Evolutionary conservation across 30 jellyfish, hydroid and myxozoan genomes (phyloP).

Genomic region (Morbakka virulenta): DNA sequence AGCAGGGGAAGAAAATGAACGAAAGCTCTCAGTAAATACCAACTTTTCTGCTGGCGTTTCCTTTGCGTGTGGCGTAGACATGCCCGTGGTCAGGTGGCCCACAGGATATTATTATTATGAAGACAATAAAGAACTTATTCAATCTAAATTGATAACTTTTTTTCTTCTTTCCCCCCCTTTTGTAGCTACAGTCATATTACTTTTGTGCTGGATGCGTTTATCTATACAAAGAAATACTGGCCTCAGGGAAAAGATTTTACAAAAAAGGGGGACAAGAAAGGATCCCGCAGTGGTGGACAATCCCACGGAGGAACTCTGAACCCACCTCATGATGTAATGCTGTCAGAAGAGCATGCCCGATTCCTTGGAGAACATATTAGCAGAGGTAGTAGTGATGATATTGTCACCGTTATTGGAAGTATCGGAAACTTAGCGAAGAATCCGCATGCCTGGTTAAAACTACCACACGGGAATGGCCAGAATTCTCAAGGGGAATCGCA

Average conservation of each 20-base stretch:
- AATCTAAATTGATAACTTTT: too few species aligned
- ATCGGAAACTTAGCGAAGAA: neutral
- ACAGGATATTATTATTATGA: too few species aligned
- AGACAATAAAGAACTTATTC: too few species aligned
- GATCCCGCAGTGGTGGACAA: neutral
- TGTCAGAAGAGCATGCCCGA: neutral
- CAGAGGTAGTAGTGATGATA: neutral
- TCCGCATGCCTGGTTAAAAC: neutral
- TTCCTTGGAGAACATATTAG: neutral
- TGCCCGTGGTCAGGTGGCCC: too few species aligned
- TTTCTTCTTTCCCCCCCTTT: neutral
- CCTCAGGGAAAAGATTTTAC: neutral
- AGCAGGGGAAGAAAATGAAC: too few species aligned
- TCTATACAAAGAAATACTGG: slow-evolving; percentile 77
- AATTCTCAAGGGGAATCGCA: neutral
- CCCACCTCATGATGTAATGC: neutral
- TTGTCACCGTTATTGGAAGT: neutral
- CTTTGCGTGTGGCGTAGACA: too few species aligned
- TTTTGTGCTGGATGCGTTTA: slow-evolving; percentile 79
- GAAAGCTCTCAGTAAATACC: too few species aligned
- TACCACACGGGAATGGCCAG: neutral
- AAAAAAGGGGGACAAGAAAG: neutral
- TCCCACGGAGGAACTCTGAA: neutral
- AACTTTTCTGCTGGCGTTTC: too few species aligned
- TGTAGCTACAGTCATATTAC: slow-evolving; percentile 83